Evolutionary conservation across 2,797 vertebrate species (phyloP).

Genomic region (Ctenopoma multispine): DNA sequence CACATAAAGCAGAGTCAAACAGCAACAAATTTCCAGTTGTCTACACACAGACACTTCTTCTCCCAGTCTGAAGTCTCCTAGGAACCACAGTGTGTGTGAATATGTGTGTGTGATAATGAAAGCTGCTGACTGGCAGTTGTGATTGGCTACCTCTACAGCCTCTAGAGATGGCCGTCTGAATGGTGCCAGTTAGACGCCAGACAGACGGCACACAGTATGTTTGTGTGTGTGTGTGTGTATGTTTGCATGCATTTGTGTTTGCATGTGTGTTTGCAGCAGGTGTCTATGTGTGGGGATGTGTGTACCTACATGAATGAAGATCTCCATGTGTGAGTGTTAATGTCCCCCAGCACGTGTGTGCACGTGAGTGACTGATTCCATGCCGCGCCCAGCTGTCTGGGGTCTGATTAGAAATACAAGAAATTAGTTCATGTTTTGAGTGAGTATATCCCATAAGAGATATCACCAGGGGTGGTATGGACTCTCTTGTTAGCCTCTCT

Average conservation of each 20-base stretch:
- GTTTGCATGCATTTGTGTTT: slow-evolving; percentile 24
- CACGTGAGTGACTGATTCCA: slow-evolving; percentile 30
- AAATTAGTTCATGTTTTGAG: slow-evolving; percentile 26
- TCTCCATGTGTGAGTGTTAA: slow-evolving; percentile 6
- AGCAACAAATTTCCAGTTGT: slow-evolving; percentile 30
- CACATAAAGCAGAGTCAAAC: slow-evolving; percentile 10
- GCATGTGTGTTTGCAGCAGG: slow-evolving; percentile 45
- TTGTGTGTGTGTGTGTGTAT: slow-evolving; percentile 30
- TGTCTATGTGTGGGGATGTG: slow-evolving; percentile 47
- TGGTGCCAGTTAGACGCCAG: slow-evolving; percentile 78
- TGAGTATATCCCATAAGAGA: slow-evolving; percentile 14
- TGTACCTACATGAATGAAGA: slow-evolving; percentile 19
- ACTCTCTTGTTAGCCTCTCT: background rate
- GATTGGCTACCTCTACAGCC: slow-evolving; percentile 67
- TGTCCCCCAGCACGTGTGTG: background rate
- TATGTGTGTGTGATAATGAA: slow-evolving; percentile 67
- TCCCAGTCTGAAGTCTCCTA: slow-evolving; percentile 36
- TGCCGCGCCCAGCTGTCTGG: slow-evolving; percentile 41
- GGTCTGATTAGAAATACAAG: slow-evolving; percentile 47
- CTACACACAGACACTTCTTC: slow-evolving; percentile 17
- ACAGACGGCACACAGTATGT: slow-evolving; percentile 59
- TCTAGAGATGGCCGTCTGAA: slow-evolving; percentile 70
- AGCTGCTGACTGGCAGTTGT: slow-evolving; percentile 67
- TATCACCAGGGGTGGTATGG: background rate
- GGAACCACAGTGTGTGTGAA: slow-evolving; percentile 29